Percentiles rank a stretch among this genome's conserved stretches.
phyloP scores from a whole-genome alignment of 1,140 invertebrate species.

The Battus philenor region DNA sequence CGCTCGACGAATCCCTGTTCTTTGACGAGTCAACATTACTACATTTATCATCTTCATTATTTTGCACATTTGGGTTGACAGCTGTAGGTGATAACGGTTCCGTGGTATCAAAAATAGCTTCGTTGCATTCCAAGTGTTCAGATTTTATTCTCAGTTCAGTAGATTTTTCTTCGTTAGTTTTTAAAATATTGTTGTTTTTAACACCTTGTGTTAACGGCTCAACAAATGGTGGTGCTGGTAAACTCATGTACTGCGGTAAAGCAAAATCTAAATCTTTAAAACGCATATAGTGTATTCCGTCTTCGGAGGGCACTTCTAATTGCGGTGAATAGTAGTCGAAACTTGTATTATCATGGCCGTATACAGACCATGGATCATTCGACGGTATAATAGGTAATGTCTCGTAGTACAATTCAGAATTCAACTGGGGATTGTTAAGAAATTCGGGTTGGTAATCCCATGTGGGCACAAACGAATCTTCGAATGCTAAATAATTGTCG shows the following conservation, averaged over 20 bases:
- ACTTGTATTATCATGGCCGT: slow-evolving; percentile 40
- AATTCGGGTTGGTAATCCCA: slow-evolving; percentile 61
- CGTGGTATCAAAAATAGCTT: not conserved
- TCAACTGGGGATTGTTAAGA: slow-evolving; percentile 38
- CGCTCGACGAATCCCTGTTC: slow-evolving; percentile 47
- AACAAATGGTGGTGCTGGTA: slow-evolving; percentile 42
- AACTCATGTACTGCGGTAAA: slow-evolving; percentile 58
- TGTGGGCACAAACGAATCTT: slow-evolving; percentile 67
- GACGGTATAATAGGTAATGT: slow-evolving; percentile 54
- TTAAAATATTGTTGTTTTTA: slow-evolving; percentile 18
- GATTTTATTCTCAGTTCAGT: too few species aligned
- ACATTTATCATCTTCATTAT: slow-evolving; percentile 38
- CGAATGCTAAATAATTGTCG: slow-evolving; percentile 69
- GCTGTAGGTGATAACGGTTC: not conserved
- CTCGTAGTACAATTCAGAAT: slow-evolving; percentile 58
- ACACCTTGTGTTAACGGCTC: slow-evolving; percentile 30
- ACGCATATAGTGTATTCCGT: slow-evolving; percentile 60
- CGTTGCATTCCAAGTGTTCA: too few species aligned
- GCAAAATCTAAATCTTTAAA: slow-evolving; percentile 58
- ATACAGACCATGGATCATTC: slow-evolving; percentile 63
- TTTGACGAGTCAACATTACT: slow-evolving; percentile 28
- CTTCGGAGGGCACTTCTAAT: slow-evolving; percentile 44
- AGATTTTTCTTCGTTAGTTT: slow-evolving; percentile 16
- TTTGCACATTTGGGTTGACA: slow-evolving; percentile 16
- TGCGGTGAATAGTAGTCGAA: slow-evolving; percentile 59